phyloP scores from a whole-genome alignment of 2,888 invertebrate species.

The Yponomeuta malinellus region DNA sequence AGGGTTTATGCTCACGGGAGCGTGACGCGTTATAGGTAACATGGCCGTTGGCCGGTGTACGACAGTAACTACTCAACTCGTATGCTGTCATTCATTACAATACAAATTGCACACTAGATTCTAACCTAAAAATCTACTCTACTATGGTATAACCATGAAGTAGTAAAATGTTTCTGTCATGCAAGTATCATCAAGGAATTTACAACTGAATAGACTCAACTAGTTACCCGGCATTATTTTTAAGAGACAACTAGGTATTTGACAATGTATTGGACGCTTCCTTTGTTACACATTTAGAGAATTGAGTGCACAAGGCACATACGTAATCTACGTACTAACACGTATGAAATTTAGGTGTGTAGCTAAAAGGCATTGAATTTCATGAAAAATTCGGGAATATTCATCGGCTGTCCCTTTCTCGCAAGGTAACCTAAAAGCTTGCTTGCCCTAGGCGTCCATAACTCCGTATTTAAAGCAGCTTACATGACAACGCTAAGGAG shows the following conservation, averaged over 20 bases:
- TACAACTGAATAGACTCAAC: not conserved
- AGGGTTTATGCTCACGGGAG: slow-evolving; percentile 54
- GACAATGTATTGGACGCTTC: slow-evolving; percentile 24
- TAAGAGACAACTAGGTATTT: slow-evolving; percentile 46
- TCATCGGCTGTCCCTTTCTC: slow-evolving; percentile 33
- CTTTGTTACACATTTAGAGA: slow-evolving; percentile 45
- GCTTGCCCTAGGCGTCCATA: slow-evolving; percentile 31
- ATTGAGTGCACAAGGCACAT: slow-evolving; percentile 23
- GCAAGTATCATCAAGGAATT: not conserved
- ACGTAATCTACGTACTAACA: not conserved
- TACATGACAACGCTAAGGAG: not conserved
- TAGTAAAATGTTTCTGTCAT: too few relatives aligned
- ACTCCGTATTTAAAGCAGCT: slow-evolving; percentile 2
- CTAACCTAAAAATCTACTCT: slow-evolving; percentile 42
- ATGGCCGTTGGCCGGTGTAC: slow-evolving; percentile 60
- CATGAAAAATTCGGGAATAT: slow-evolving; percentile 25
- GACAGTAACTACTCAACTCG: slow-evolving; percentile 36
- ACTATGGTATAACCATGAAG: slow-evolving; percentile 4
- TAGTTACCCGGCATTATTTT: slow-evolving; percentile 68
- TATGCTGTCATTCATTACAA: slow-evolving; percentile 40
- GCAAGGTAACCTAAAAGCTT: slow-evolving; percentile 39
- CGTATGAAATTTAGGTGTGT: slow-evolving; percentile 33
- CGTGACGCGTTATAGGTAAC: slow-evolving; percentile 67
- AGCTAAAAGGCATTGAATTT: slow-evolving; percentile 23
- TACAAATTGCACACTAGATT: slow-evolving; percentile 11